Base-by-base conservation (phyloP, 2,888 invertebrate species). In the Dilophus febrilis region DNA sequence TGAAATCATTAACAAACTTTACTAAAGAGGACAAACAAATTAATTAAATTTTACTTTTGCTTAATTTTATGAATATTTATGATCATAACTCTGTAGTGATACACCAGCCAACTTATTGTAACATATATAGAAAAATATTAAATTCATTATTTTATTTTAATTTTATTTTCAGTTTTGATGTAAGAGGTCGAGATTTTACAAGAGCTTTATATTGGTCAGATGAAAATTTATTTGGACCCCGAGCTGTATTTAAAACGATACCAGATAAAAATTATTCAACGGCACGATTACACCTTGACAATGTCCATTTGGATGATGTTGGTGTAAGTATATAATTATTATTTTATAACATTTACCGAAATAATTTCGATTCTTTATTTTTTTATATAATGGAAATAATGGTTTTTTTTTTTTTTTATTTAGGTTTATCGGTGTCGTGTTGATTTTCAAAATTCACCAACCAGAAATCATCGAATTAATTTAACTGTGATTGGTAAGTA, bases 401-500 rank as follows among this genome's bases (percentile, higher is more conserved):
- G 14, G 4, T 26, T 12, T n/a, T 26, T 26, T 22, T 22, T 6
- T 22, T 22, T 6, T 22, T 22, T 28, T n/a, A 10, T 28, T 2
- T 50, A 61, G 61, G 61, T 77, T 42, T 90, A 90, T 64, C 70
- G 87, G 49, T 90, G 90, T 61, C 70, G 90, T 45, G 88, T 90
- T 27, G 88, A 90, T 64, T 90, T 88, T 63, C 78, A 81, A 52
- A 85, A 84, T 55, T 82, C 86, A 8, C 86, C 87, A 26, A 87
- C 88, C 12, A 74, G 86, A 52, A 87, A 85, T 61, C 82, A 85
- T 60, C 81, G 84, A 55, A 83, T 88, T 59, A 80, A 83, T 58
- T 74, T 90, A 49, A 84, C 85, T 53, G 87, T 90, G 52, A 84
- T 88, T 59, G 86, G 90, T 90, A 66, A 78, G 80, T 71, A 8